Evolutionary conservation across 2,797 vertebrate species (phyloP), one percentile per base, ranked within the genome.

Genomic region (Cynopterus sphinx): DNA sequence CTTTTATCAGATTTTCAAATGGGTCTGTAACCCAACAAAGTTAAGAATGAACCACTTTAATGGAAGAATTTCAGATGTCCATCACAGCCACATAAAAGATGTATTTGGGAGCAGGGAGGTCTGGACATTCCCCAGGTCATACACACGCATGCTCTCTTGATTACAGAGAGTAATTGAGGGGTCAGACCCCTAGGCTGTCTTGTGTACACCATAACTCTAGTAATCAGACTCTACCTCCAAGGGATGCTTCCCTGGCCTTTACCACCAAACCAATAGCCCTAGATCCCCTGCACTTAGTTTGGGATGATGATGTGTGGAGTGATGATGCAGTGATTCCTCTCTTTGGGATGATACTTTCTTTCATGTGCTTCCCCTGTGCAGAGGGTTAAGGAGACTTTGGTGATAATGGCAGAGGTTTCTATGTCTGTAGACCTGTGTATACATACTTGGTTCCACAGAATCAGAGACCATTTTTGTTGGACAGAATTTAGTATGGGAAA

Each of bases 1-100:
- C 75, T 96, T 93, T 91, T 86, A 31, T 57, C 36, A 86, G 13
- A 43, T 96, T 87, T 87, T 97, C 68, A 96, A 74, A 46, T 26
- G 41, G 11, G 15, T 83, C 63, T 79, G 6, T 71, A 65, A 85
- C 33, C 31, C 19, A 15, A 49, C 43, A 78, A 93, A 75, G 41
- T 63, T 94, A 87, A 77, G n/a, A 61, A 94, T 59, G n/a, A 89
- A 91, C 36, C 57, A 75, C 33, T 74, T 57, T 31, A 90, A 70
- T 84, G 70, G 68, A 96, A 78, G 63, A 96, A 91, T 91, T 94
- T 95, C 59, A 88, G 68, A 19, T 92, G 22, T 59, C 83, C 5
- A 63, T 49, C 2, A 87, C 24, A 77, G 7, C 17, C 26, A 86
- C 15, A 11, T 70, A 53, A 67, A 79, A 94, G 13, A 43, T 22